phyloP scores from a whole-genome alignment of 1,140 invertebrate genomes.

The Orchestia grillus region DNA sequence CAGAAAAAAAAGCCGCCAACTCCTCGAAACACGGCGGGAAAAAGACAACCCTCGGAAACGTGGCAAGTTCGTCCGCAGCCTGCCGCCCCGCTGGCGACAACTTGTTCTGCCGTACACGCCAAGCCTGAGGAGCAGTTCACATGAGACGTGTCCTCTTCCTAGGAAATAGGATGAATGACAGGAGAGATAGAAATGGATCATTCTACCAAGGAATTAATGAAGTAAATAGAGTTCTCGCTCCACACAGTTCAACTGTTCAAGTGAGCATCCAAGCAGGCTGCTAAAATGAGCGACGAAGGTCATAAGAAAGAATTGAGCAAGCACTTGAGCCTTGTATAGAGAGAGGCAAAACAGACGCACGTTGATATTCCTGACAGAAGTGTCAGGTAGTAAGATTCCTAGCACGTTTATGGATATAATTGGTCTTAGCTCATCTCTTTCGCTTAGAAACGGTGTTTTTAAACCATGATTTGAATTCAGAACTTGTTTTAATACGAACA shows the following conservation, averaged over 20 bases:
- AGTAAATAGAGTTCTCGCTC: not conserved
- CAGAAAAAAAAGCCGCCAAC: not conserved
- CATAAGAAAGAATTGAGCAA: not conserved
- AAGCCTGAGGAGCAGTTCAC: not conserved
- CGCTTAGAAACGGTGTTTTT: too few species aligned
- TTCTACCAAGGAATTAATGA: not conserved
- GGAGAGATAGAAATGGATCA: not conserved
- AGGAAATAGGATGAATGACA: not conserved
- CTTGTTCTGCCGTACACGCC: not conserved
- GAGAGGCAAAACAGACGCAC: too few species aligned
- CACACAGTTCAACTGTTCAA: not conserved
- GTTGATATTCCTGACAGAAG: too few species aligned
- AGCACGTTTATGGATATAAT: too few species aligned
- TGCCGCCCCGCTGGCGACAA: not conserved
- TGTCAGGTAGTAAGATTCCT: too few species aligned
- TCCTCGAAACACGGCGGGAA: not conserved
- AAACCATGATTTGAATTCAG: too few species aligned
- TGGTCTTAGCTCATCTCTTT: too few species aligned
- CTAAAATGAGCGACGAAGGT: not conserved
- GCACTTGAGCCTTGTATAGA: too few species aligned
- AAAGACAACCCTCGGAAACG: not conserved
- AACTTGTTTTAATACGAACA: too few species aligned
- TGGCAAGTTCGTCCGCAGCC: not conserved
- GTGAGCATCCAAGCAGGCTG: not conserved
- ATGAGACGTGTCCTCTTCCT: not conserved